phyloP scores from a whole-genome alignment of 2,113 vertebrate genomes.

The Baryphthengus martii region DNA sequence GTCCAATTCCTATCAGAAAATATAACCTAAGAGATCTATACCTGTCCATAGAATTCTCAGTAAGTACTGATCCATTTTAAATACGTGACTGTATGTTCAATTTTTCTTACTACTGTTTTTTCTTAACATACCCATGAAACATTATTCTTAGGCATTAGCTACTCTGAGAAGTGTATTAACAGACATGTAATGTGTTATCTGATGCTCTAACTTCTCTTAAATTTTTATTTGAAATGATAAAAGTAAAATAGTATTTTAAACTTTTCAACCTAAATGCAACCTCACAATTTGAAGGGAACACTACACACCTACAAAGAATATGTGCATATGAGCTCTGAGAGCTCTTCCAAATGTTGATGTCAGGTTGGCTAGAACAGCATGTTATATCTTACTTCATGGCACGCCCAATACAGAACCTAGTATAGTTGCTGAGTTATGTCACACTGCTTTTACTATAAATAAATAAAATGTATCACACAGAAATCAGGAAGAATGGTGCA shows the following conservation, averaged over 20 bases:
- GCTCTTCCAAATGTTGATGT: not conserved
- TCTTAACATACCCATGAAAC: not conserved
- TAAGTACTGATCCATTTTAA: not conserved
- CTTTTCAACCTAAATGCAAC: not conserved
- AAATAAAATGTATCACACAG: not conserved
- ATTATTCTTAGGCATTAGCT: not conserved
- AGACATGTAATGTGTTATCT: not conserved
- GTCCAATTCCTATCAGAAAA: not conserved
- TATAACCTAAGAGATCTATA: not conserved
- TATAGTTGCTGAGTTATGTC: not conserved
- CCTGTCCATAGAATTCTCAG: not conserved
- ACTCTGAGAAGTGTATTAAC: not conserved
- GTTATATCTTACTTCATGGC: not conserved
- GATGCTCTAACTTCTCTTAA: not conserved
- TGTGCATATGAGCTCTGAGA: not conserved
- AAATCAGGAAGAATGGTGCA: not conserved
- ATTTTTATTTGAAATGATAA: not conserved
- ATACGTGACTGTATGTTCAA: not conserved
- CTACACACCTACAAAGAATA: not conserved
- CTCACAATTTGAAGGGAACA: constrained; percentile 7
- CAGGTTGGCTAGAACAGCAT: not conserved
- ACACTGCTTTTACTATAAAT: not conserved
- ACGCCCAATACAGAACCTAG: not conserved
- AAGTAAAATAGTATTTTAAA: not conserved
- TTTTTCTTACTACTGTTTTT: not conserved